Base-by-base conservation (phyloP, 2,113 vertebrate genomes). In the Solea senegalensis region DNA sequence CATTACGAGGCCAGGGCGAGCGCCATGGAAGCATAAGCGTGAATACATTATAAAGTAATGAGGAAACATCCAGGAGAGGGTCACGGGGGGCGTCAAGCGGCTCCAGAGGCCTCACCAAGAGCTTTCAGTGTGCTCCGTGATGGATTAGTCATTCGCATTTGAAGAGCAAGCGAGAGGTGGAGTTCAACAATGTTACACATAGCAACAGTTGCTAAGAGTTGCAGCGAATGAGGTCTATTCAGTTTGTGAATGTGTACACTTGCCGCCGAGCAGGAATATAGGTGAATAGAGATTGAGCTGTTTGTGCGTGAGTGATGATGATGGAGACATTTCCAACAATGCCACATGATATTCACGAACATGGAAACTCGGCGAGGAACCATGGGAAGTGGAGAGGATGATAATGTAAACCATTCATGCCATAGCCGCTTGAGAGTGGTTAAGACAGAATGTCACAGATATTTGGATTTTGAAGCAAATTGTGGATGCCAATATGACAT, bases 11-110 rank as follows among this genome's bases (percentile, higher is more conserved):
- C 92, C 90, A 91, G 92, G 90, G 85, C 90, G 93, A 93, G 88
- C 87, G 85, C 87, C 89, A 90, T 90, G 94, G 92, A 92, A 86
- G 91, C 86, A 92, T 93, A 95, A 92, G 88, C 91, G 90, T 92
- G 90, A 92, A 94, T 95, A 94, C 86, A 95, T 95, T 94, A 94
- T 94, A 93, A 95, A 93, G 93, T 93, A 93, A 94, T 94, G 93
- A 91, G 93, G 93, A 92, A 90, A 89, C 87, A 88, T 91, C 85
- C 88, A 92, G 88, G 84, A 93, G 92, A 92, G 91, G 93, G 91
- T 91, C 90, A 90, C 48, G 69, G 84, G 83, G 88, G 87, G 81
- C 85, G 69, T 78, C 71, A 69, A 83, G 77, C 82, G 71, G 88
- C 84, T 86, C 82, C 85, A 72, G 87, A 80, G 84, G 87, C 84